These are phyloP conservation scores for Forbesichthys papilliferus DNA, from an alignment of 2,113 vertebrate genomes.

Conservation along the genomic window DNA sequence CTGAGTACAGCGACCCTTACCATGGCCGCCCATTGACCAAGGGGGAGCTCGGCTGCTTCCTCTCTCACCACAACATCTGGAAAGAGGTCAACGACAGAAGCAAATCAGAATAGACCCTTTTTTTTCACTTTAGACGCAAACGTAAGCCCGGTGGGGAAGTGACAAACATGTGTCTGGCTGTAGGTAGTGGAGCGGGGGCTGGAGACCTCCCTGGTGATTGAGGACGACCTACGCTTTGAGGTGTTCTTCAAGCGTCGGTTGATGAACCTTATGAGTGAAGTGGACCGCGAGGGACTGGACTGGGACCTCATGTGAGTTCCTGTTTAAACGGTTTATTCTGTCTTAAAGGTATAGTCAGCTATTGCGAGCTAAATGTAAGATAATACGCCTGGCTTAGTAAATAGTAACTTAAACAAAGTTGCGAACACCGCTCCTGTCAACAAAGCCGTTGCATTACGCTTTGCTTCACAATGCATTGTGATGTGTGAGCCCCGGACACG, in stretches of 20 bases:
- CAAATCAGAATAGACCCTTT: background rate
- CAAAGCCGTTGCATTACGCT: no score
- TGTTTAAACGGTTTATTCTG: background rate
- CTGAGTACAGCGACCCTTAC: constrained; percentile 91
- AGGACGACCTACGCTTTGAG: constrained; percentile 92
- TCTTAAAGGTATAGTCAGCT: background rate
- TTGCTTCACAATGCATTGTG: no score
- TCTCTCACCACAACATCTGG: constrained; percentile 91
- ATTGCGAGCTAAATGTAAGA: no score
- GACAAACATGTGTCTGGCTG: constrained; percentile 1
- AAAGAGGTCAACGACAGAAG: constrained; percentile 79
- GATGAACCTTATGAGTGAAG: constrained; percentile 84
- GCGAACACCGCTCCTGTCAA: no score
- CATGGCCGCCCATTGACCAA: constrained; percentile 87
- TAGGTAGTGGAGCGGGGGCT: constrained; percentile 81
- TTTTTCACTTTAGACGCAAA: background rate
- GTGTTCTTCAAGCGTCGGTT: constrained; percentile 91
- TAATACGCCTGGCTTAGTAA: no score
- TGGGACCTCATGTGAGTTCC: constrained; percentile 90
- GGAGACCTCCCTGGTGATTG: constrained; percentile 81
- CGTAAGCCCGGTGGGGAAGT: background rate
- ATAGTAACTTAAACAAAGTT: no score
- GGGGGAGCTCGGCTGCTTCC: constrained; percentile 92
- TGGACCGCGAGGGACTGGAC: constrained; percentile 77
- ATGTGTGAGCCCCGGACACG: no score